Conservation (phyloP, 2,113 vertebrate species). For the Shinisaurus crocodilurus region DNA sequence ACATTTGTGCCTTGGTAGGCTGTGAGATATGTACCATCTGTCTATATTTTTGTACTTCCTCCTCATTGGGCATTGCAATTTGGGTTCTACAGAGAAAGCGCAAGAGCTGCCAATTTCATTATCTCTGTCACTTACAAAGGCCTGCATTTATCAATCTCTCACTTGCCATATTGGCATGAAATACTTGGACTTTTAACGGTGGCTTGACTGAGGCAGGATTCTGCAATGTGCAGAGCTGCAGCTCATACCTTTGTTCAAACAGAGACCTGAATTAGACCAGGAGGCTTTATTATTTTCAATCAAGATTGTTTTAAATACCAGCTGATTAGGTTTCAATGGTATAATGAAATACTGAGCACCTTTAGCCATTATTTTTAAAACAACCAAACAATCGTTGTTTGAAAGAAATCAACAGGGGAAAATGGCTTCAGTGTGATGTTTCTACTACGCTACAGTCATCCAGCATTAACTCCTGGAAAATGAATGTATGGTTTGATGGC, state of each 20-base stretch:
- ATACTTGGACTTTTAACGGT: constrained; percentile 6
- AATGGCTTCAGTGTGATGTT: constrained; percentile 1
- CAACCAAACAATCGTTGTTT: background rate
- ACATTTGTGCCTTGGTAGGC: constrained; percentile 65
- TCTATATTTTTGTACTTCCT: constrained; percentile 75
- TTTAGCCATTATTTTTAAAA: background rate
- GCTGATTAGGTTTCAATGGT: constrained; percentile 1
- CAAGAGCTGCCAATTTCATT: constrained; percentile 62
- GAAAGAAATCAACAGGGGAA: background rate
- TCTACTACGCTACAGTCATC: background rate
- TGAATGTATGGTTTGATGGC: background rate
- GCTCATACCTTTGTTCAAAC: background rate
- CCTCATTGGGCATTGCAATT: constrained; percentile 41
- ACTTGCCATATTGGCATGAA: background rate
- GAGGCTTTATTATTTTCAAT: background rate
- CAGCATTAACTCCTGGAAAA: background rate
- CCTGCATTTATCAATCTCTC: constrained; percentile 42
- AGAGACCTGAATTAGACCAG: constrained; percentile 19
- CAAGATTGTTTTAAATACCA: constrained; percentile 31
- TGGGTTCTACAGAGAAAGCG: constrained; percentile 46
- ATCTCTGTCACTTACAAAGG: constrained; percentile 52
- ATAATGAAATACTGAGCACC: background rate
- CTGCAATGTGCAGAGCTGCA: background rate
- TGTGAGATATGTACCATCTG: constrained; percentile 70
- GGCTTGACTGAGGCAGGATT: constrained; percentile 16